Base-by-base conservation (phyloP, 92 coral and sea anemone genomes). In the Galaxea fascicularis region DNA sequence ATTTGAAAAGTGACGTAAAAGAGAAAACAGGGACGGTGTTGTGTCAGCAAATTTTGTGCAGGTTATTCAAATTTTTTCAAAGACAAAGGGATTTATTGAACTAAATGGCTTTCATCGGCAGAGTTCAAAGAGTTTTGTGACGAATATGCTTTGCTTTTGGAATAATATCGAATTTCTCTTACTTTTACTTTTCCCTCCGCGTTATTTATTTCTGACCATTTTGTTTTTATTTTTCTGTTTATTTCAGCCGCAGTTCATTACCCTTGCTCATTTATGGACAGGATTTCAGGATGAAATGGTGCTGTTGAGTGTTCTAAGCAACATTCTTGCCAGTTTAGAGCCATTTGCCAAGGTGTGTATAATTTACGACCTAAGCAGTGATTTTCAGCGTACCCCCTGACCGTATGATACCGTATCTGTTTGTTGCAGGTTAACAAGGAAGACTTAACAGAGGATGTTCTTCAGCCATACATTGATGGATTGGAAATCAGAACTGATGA, bases 271-370 rank as follows among this genome's bases (percentile, higher is more conserved):
- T 74, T 56, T 96, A 17, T 96, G 99, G 99, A 94, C 95, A 52
- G 99, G 99, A 30, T 96, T 96, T 79, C 99, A 96, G 71, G 99
- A 96, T 67, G 99, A 96, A 79, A 96, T 96, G 99, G 99, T 96
- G 4, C 91, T 96, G 20, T 91, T 96, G 20, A 96, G 99, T 86
- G 99, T 96, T 25, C 97, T 96, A 44, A 96, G 99, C 63, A 96
- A 96, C 75, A 96, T 96, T 65, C 94, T 94, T 26, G 98, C 95
- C 47, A 96, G 99, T 67, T 75, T 96, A 77, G 99, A 89, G 66
- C 99, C 99, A 4, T 96, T 94, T 68, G 91, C 98, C 39, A 96
- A 94, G 97, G 99, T 96, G 18, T 21, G 13, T 10, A 10, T 10
- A 10, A 15, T 15, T 49, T 15, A 49, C 15, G 15, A n/a, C 18